These are phyloP conservation scores for Chelonoidis abingdonii DNA, from an alignment of 2,113 vertebrate genomes.

Conservation along the genomic window DNA sequence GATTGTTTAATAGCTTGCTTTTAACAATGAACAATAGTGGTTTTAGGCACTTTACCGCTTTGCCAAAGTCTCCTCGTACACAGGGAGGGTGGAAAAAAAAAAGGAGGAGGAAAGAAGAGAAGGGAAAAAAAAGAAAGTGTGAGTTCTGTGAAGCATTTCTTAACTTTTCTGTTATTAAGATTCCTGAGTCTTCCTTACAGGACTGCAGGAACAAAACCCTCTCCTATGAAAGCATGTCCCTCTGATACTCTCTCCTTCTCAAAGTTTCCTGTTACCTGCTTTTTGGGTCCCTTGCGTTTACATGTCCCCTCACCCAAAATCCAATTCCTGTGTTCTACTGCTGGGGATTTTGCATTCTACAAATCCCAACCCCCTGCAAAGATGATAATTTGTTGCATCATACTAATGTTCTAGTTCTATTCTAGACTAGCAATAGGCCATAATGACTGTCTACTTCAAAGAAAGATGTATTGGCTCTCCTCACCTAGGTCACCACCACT, in stretches of 20 bases:
- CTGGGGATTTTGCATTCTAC: background rate
- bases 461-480: background rate
- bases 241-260: background rate
- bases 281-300: background rate
- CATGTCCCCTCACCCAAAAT: background rate
- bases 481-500: background rate
- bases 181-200: background rate
- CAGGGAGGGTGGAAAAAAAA: background rate
- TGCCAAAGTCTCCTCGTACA: too few species aligned
- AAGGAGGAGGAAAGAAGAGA: background rate
- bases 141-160: background rate
- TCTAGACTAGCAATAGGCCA: background rate
- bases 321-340: background rate
- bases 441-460: background rate
- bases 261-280: background rate
- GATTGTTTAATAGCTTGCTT: too few species aligned
- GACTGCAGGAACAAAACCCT: background rate
- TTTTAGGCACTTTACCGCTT: too few species aligned
- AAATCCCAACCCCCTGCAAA: background rate
- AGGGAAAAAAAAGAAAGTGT: background rate
- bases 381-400: background rate
- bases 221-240: background rate
- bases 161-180: background rate
- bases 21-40: too few species aligned
- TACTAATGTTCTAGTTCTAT: background rate